phyloP scores from a whole-genome alignment of 1,140 invertebrate genomes.

The Octopus bimaculoides region DNA sequence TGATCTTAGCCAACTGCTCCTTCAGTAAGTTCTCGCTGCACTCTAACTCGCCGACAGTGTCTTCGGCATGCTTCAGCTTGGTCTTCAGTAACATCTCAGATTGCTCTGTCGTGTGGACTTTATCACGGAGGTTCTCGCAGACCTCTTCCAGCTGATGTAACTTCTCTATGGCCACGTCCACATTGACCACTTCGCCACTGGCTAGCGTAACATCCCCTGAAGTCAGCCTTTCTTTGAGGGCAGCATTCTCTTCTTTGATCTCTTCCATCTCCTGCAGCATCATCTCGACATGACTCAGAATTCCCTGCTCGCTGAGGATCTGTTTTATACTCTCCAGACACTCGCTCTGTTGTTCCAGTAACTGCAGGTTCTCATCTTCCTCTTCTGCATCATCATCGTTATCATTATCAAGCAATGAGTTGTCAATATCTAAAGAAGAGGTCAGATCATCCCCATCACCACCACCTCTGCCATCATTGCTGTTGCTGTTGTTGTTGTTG shows the following conservation, averaged over 20 bases:
- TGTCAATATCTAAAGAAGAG: background rate
- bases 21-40: constrained; percentile 35
- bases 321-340: constrained; percentile 9
- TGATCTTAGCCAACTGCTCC: constrained; percentile 39
- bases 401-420: background rate
- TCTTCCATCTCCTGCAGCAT: constrained; percentile 6
- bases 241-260: constrained; percentile 11
- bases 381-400: background rate
- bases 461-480: background rate
- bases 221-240: background rate
- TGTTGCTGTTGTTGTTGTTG: background rate
- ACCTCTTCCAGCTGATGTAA: constrained; percentile 33
- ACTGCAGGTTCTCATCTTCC: background rate
- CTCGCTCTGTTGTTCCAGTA: background rate
- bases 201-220: background rate
- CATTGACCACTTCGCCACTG: background rate
- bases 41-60: constrained; percentile 45
- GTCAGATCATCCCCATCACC: no score
- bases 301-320: constrained; percentile 8
- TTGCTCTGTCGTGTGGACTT: constrained; percentile 35
- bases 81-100: constrained; percentile 41
- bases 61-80: constrained; percentile 42
- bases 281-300: constrained; percentile 3
- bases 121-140: constrained; percentile 41
- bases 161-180: background rate